Percentiles rank a stretch among this genome's conserved stretches.
phyloP scores from a whole-genome alignment of 2,797 vertebrate genomes.

The Halcyon leucocephala region DNA sequence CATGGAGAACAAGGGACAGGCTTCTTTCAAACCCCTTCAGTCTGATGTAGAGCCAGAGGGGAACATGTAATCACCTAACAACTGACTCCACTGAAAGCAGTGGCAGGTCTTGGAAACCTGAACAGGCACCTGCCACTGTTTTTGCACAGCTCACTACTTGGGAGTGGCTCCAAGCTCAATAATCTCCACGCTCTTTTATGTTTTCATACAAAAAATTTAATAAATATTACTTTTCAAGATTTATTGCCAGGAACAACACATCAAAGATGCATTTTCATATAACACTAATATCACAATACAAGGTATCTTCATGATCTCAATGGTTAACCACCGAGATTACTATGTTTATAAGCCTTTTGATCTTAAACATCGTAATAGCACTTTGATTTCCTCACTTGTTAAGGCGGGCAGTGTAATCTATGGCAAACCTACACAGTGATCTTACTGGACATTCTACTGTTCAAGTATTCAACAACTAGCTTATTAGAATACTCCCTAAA shows the following conservation, averaged over 20 bases:
- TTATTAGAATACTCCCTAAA: constrained; percentile 88
- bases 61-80: background rate
- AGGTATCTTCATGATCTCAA: constrained; percentile 90
- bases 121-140: background rate
- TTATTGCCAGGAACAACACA: constrained; percentile 97
- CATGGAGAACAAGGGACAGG: background rate
- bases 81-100: background rate
- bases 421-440: constrained; percentile 88
- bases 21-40: background rate
- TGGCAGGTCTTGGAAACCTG: background rate
- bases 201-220: constrained; percentile 99
- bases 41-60: background rate
- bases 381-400: constrained; percentile 83
- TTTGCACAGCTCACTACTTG: background rate
- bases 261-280: constrained; percentile 89
- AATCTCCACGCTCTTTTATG: constrained; percentile 78
- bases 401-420: constrained; percentile 89
- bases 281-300: constrained; percentile 92
- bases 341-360: constrained; percentile 89
- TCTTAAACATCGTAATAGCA: constrained; percentile 77
- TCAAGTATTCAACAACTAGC: constrained; percentile 95
- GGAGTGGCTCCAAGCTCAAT: constrained; percentile 62
- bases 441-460: constrained; percentile 89
- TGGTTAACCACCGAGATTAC: constrained; percentile 87
- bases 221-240: constrained; percentile 99